phyloP scores from a whole-genome alignment of 2,888 invertebrate species.

The Ryuthela nishihirai region DNA sequence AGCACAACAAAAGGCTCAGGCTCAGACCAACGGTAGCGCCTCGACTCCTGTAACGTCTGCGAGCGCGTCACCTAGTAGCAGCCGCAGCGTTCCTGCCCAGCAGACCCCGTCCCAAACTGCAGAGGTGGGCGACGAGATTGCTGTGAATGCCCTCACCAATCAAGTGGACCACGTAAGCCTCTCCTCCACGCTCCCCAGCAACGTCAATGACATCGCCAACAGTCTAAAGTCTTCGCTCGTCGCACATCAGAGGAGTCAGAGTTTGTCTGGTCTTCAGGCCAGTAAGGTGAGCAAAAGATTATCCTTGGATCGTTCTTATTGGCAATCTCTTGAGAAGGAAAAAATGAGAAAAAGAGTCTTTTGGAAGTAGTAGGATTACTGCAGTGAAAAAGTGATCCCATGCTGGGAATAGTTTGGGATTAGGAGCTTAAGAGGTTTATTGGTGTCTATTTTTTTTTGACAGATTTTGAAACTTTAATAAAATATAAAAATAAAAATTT shows the following conservation, averaged over 20 bases:
- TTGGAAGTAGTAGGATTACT: no score
- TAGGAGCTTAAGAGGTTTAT: no score
- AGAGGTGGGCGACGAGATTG: slow-evolving; percentile 21
- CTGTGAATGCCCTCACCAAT: slow-evolving; percentile 11
- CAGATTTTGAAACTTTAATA: no score
- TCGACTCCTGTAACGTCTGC: slow-evolving; percentile 37
- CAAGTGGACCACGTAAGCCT: slow-evolving; percentile 32
- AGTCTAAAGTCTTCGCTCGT: slow-evolving; percentile 44
- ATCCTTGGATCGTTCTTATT: no score
- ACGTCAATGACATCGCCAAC: slow-evolving; percentile 42
- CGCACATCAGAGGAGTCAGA: slow-evolving; percentile 53
- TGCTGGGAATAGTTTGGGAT: no score
- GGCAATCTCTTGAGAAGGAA: no score
- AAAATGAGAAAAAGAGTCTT: no score
- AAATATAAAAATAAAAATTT: no score
- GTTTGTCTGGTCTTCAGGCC: slow-evolving; percentile 51
- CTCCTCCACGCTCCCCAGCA: slow-evolving; percentile 45
- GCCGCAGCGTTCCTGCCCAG: slow-evolving; percentile 51
- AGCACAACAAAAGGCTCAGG: slow-evolving; percentile 43
- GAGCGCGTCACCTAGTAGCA: slow-evolving; percentile 39
- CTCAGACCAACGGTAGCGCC: slow-evolving; percentile 41
- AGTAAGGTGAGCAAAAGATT: no score
- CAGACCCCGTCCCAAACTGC: slow-evolving; percentile 41
- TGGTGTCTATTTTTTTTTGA: no score
- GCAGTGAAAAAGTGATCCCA: no score